These are phyloP conservation scores for Lepilemur septentrionalis DNA, from an alignment of 2,797 vertebrate genomes.

Conservation along the genomic window DNA sequence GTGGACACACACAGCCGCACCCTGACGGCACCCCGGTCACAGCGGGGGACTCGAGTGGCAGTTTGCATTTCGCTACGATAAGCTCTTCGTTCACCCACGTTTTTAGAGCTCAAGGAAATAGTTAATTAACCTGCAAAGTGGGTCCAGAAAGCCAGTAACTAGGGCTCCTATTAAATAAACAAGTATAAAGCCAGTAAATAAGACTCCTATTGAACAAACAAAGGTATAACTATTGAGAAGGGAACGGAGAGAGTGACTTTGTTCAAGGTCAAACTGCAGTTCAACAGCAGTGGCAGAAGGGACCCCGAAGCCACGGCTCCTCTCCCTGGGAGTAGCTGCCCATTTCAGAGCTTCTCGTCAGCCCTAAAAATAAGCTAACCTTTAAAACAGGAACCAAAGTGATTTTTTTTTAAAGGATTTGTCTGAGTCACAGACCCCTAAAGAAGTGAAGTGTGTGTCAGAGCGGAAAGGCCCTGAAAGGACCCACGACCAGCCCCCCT, in stretches of 20 bases:
- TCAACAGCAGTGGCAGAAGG: not conserved
- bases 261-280: constrained; percentile 35
- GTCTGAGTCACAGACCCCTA: not conserved
- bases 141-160: not conserved
- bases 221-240: not conserved
- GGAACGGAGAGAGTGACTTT: not conserved
- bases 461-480: not conserved
- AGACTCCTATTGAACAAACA: not conserved
- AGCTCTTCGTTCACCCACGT: not conserved
- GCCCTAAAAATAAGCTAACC: not conserved
- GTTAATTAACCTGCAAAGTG: not conserved
- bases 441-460: not conserved
- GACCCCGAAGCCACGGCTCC: not conserved
- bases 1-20: fast-evolving
- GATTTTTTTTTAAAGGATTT: not conserved
- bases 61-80: not conserved
- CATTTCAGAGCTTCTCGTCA: not conserved
- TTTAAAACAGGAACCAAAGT: not conserved
- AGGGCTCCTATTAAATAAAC: not conserved
- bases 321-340: not conserved
- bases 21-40: not conserved
- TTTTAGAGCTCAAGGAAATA: not conserved
- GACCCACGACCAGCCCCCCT: too few species aligned
- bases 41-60: fast-evolving
- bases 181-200: not conserved